Evolutionary conservation across 1,140 invertebrate genomes (phyloP), one percentile per base, ranked within the genome.

Genomic region (Agraylea sexmaculata): DNA sequence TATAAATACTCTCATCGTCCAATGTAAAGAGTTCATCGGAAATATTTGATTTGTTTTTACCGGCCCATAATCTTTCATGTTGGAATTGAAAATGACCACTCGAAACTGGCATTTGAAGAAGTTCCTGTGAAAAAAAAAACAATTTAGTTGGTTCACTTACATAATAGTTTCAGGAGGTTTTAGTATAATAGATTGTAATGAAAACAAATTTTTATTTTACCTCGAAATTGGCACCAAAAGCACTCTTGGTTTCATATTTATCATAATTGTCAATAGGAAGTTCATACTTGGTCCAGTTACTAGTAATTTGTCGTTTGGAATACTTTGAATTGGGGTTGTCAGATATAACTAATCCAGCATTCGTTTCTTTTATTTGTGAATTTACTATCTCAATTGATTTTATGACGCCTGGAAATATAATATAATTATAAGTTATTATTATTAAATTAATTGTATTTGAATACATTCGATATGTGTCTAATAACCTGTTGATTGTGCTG

Each of bases 31-130:
- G 61, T 52, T 64, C 64, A 23, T 62, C 60, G 47, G 62, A 64
- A 11, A 53, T 21, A 16, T 58, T 54, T 6, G 61, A 55, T 1
- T 53, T 55, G 21, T 53, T 55, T 11, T 47, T 50, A 7, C 48
- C 46, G 21, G 62, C 59, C 65, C 65, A 68, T 7, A 59, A 58
- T 47, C 65, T 68, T 51, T 68, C 65, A 53, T 66, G 62, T 55
- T 66, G 66, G 37, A 68, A 68, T 54, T 68, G 63, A 46, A 68
- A 68, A 54, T 68, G 62, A 11, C 57, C 59, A n/a, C 63, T 46
- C 16, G 60, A 58, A 6, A 61, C 42, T 10, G 63, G 58, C 18
- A 58, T 56, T 49, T 58, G 47, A 10, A 62, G 58, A 4, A 68
- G 51, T 49, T 59, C 51, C 62, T 65, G 52, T 32, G 57, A 56